A percentile compares a stretch with the other conserved stretches of the same genome.
Evolutionary conservation across 1,140 invertebrate species (phyloP).

Genomic region (Drosophila persimilis): DNA sequence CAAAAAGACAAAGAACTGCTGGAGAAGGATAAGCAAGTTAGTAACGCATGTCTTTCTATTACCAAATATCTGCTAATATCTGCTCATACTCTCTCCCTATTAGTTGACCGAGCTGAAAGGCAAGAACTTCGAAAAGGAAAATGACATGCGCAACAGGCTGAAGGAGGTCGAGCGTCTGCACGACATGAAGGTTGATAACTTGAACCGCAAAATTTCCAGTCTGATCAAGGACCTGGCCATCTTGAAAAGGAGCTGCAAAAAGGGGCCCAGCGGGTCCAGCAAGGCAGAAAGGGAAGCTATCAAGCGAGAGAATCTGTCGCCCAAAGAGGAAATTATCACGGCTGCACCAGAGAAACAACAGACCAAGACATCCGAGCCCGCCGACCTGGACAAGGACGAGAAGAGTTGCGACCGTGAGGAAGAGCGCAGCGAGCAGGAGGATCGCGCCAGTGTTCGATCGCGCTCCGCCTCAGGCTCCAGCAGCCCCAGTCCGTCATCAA

Average conservation of each 20-base stretch:
- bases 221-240: conserved; percentile 93
- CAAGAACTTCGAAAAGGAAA: conserved; percentile 93
- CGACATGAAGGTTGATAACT: conserved; percentile 90
- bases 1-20: conserved; percentile 94
- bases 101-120: conserved; percentile 97
- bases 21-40: conserved; percentile 95
- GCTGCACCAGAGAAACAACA: conserved; percentile 49
- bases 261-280: conserved; percentile 75
- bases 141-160: conserved; percentile 93
- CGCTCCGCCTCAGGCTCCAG: conserved; percentile 60
- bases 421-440: conserved; percentile 63
- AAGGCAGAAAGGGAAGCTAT: conserved; percentile 78
- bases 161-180: conserved; percentile 91
- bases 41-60: conserved; percentile 17
- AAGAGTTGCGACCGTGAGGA: conserved; percentile 72
- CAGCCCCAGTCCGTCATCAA: conserved; percentile 72
- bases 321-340: conserved; percentile 69
- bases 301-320: conserved; percentile 83
- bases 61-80: not conserved
- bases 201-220: conserved; percentile 91
- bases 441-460: conserved; percentile 58
- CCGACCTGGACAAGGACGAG: conserved; percentile 68
- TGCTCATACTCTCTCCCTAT: not conserved
- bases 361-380: conserved; percentile 43
- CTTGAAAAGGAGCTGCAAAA: conserved; percentile 91